Conservation (phyloP, 2,113 vertebrate species). For the Todiramphus chloris region DNA sequence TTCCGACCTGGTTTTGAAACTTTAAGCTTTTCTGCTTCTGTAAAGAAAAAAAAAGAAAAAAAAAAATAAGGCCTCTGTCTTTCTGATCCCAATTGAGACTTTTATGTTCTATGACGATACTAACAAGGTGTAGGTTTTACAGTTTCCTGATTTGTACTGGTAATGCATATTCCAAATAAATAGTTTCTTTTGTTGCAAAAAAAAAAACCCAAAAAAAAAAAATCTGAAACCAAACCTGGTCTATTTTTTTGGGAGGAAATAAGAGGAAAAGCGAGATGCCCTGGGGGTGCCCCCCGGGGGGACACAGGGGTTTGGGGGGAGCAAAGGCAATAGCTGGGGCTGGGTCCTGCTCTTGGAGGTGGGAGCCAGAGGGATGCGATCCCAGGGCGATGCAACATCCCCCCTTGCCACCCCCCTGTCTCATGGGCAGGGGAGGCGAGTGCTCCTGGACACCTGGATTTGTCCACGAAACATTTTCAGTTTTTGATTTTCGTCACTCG, state of each 20-base stretch:
- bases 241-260: slow-evolving; percentile 82
- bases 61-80: slow-evolving; percentile 86
- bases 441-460: accelerated
- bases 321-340: not conserved
- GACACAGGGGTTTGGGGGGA: not conserved
- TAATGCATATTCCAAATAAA: slow-evolving; percentile 98
- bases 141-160: slow-evolving; percentile 97
- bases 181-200: slow-evolving; percentile 92
- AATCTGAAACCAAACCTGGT: not conserved
- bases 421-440: accelerated
- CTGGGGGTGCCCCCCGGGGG: not conserved
- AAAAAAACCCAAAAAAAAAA: slow-evolving; percentile 5
- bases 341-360: not conserved
- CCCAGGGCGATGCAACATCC: not conserved
- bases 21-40: slow-evolving; percentile 88
- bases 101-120: slow-evolving; percentile 90
- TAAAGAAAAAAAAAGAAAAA: slow-evolving; percentile 73
- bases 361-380: not conserved
- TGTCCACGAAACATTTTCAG: accelerated
- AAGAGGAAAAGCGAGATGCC: accelerated
- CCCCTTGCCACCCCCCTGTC: accelerated
- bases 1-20: slow-evolving; percentile 84
- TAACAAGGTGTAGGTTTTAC: slow-evolving; percentile 91
- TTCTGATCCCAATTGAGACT: slow-evolving; percentile 80
- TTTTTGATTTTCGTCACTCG: not conserved